These are phyloP conservation scores for Chrysopilus asiliformis DNA, from an alignment of 2,888 invertebrate species.

Conservation along the genomic window DNA sequence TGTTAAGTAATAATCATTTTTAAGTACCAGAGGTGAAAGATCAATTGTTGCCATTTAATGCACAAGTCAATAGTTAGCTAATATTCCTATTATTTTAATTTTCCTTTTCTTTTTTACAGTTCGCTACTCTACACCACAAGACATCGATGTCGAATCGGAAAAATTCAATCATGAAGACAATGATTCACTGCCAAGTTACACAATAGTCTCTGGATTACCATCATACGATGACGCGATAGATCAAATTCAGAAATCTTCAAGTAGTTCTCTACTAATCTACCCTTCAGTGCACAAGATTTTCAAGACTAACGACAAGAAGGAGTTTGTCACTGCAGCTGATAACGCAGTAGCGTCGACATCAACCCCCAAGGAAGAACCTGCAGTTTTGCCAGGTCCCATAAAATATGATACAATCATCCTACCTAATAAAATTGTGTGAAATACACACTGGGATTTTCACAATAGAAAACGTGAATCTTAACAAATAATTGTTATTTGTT, in stretches of 20 bases:
- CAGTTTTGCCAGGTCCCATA: no score
- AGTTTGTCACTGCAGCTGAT: neutral
- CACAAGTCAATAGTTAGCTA: no score
- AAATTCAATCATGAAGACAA: slow-evolving; percentile 32
- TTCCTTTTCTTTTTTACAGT: slow-evolving; percentile 17
- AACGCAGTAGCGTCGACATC: no score
- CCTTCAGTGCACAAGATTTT: slow-evolving; percentile 13
- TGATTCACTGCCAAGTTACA: slow-evolving; percentile 48
- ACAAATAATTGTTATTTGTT: slow-evolving; percentile 1
- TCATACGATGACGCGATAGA: slow-evolving; percentile 48
- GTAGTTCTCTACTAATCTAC: slow-evolving; percentile 8
- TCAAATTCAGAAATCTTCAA: slow-evolving; percentile 37
- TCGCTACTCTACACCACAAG: slow-evolving; percentile 17
- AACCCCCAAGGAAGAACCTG: no score
- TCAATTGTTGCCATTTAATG: no score
- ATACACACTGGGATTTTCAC: no score
- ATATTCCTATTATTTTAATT: no score
- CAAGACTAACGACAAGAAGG: slow-evolving; percentile 7
- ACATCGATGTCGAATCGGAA: slow-evolving; percentile 27
- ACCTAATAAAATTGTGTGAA: no score
- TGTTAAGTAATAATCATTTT: neutral
- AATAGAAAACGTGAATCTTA: no score
- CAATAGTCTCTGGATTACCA: slow-evolving; percentile 48
- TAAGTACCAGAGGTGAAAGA: no score
- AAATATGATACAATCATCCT: no score